Evolutionary conservation across 2,113 vertebrate species (phyloP).

Genomic region (Halichoerus grypus): DNA sequence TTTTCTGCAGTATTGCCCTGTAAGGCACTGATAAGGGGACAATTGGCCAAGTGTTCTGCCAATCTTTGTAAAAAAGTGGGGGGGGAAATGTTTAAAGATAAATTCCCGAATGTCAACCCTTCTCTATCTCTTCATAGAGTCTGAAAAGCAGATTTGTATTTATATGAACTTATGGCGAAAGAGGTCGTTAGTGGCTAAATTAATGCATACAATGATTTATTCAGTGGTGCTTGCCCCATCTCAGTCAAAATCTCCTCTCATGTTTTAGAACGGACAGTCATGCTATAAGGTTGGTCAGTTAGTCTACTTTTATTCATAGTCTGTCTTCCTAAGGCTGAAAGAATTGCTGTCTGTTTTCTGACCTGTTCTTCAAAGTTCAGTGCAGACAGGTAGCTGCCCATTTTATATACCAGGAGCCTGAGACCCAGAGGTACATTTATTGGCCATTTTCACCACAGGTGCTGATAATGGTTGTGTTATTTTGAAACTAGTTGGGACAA

Average conservation of each 20-base stretch:
- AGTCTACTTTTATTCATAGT: background rate
- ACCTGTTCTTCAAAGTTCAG: background rate
- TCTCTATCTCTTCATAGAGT: background rate
- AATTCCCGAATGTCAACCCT: background rate
- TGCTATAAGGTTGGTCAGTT: background rate
- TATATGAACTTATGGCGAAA: background rate
- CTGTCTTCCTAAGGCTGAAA: background rate
- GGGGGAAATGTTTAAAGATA: constrained; percentile 1
- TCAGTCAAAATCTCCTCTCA: background rate
- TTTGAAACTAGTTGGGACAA: background rate
- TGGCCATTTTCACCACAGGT: background rate
- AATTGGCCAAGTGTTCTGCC: background rate
- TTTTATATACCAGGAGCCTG: background rate
- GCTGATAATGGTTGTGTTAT: background rate
- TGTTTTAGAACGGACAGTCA: background rate
- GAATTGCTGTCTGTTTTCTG: background rate
- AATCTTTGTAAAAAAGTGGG: background rate
- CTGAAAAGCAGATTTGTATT: background rate
- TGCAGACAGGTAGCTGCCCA: background rate
- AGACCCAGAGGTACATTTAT: background rate
- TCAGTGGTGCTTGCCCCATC: background rate
- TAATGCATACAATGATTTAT: background rate
- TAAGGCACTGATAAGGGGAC: background rate
- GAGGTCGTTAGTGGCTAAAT: background rate
- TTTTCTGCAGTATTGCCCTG: background rate